These are phyloP conservation scores for Tapirus terrestris DNA, from an alignment of 2,113 vertebrate genomes.

Conservation along the genomic window DNA sequence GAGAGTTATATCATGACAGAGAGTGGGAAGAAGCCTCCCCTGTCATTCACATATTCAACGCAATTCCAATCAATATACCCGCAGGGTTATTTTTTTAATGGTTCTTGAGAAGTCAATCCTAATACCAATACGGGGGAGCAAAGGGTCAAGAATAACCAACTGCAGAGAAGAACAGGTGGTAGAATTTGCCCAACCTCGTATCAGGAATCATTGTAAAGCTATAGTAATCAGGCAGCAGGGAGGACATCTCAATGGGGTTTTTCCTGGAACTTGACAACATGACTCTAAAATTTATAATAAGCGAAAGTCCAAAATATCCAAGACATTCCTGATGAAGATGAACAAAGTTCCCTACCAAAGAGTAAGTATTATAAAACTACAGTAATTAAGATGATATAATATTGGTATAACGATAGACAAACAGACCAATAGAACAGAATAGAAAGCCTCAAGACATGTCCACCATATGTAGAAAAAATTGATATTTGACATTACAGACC, in stretches of 20 bases:
- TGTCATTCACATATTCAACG: background rate
- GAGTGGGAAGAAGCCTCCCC: background rate
- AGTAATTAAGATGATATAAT: background rate
- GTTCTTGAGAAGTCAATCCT: background rate
- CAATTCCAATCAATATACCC: background rate
- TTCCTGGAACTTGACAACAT: background rate
- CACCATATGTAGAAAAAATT: background rate
- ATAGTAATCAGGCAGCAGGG: background rate
- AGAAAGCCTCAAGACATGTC: background rate
- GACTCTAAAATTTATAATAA: conserved; percentile 24
- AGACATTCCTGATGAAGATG: background rate
- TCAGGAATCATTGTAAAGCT: background rate
- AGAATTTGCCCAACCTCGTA: background rate
- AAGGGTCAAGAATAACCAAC: background rate
- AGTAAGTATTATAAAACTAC: background rate
- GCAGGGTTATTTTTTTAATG: background rate
- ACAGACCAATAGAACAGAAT: background rate
- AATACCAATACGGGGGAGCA: background rate
- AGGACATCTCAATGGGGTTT: background rate
- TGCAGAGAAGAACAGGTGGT: background rate
- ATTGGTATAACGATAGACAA: background rate
- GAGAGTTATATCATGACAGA: background rate
- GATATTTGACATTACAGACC: background rate
- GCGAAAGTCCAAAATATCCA: background rate
- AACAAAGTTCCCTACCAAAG: background rate